phyloP scores from a whole-genome alignment of 2,113 vertebrate species.

The Ploceus nigricollis region DNA sequence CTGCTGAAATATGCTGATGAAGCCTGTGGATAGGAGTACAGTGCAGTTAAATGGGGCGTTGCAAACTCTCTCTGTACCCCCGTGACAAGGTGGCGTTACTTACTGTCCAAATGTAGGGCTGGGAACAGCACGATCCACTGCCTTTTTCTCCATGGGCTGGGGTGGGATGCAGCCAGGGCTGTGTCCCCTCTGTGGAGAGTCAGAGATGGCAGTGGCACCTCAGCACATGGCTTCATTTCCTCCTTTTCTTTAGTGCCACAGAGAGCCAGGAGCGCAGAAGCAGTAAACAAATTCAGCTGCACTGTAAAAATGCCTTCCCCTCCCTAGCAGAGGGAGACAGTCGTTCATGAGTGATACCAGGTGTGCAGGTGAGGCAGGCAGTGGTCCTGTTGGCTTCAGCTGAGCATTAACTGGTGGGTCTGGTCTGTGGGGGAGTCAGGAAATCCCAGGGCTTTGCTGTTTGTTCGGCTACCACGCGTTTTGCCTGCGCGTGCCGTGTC shows the following conservation, averaged over 20 bases:
- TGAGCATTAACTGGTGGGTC: not conserved
- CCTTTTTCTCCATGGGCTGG: not conserved
- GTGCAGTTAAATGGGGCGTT: conserved; percentile 88
- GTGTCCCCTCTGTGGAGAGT: not conserved
- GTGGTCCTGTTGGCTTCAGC: not conserved
- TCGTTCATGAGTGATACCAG: not conserved
- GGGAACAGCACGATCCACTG: not conserved
- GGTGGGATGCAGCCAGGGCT: not conserved
- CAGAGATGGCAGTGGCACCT: not conserved
- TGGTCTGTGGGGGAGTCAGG: not conserved
- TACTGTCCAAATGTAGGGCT: conserved; percentile 70
- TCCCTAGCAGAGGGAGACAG: not conserved
- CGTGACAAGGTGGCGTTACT: conserved; percentile 71
- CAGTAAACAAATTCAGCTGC: not conserved
- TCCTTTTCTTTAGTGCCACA: not conserved
- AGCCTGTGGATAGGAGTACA: conserved; percentile 73
- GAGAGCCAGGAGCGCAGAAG: not conserved
- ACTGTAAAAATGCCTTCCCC: not conserved
- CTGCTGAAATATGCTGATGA: conserved; percentile 87
- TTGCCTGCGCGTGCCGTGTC: not conserved
- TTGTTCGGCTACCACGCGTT: not conserved
- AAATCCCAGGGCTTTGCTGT: conserved; percentile 22
- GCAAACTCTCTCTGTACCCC: conserved; percentile 79
- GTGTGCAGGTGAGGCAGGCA: not conserved
- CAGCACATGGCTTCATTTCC: not conserved